Conservation (phyloP, 1,140 invertebrate species). For the Marisa cornuarietis region DNA sequence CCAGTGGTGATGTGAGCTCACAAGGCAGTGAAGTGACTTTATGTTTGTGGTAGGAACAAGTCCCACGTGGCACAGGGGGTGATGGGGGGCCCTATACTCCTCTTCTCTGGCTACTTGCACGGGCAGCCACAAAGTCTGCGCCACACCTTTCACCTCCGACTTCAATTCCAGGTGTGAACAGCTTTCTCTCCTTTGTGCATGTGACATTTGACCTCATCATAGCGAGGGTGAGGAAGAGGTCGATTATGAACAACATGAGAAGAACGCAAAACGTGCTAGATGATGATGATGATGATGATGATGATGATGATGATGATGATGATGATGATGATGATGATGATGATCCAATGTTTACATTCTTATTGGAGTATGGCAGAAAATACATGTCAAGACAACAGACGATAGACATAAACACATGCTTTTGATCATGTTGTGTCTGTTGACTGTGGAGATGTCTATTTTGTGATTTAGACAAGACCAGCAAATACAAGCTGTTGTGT, state of each 20-base stretch:
- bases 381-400: too few relatives aligned
- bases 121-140: neutral
- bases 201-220: neutral
- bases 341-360: too few relatives aligned
- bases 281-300: neutral
- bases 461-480: too few relatives aligned
- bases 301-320: neutral
- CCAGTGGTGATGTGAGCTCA: too few relatives aligned
- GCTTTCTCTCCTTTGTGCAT: too few relatives aligned
- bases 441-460: too few relatives aligned
- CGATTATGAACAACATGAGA: neutral
- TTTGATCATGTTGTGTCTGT: too few relatives aligned
- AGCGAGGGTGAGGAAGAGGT: neutral
- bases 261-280: neutral
- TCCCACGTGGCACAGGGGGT: neutral
- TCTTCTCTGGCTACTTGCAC: slow-evolving; percentile 7
- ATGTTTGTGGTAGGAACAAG: neutral
- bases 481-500: too few relatives aligned
- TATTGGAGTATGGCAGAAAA: too few relatives aligned
- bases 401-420: too few relatives aligned
- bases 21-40: too few relatives aligned
- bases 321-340: neutral
- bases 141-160: neutral
- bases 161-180: neutral
- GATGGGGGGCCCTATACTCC: neutral